phyloP scores from a whole-genome alignment of 1,140 invertebrate species.

The Fopius arisanus region DNA sequence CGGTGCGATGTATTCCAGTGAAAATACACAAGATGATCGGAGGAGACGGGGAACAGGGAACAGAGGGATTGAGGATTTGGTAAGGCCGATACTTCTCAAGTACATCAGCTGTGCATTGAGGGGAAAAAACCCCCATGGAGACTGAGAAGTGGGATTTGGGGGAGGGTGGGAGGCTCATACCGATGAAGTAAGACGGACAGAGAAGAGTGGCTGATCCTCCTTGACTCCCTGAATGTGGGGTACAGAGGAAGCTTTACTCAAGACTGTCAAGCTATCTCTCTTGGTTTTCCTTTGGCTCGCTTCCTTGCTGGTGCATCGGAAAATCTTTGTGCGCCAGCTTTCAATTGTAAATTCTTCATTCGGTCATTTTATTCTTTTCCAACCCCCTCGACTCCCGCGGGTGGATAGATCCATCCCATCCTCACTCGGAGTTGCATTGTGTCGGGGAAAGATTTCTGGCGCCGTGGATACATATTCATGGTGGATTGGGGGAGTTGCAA shows the following conservation, averaged over 20 bases:
- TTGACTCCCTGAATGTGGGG: neutral
- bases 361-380: neutral
- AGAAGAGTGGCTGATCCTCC: neutral
- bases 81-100: neutral
- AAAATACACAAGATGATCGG: neutral
- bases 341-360: slow-evolving; percentile 25
- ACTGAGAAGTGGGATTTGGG: neutral
- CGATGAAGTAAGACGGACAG: neutral
- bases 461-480: slow-evolving; percentile 5
- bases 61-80: neutral
- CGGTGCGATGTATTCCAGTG: neutral
- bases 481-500: slow-evolving; percentile 2
- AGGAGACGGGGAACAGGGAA: neutral
- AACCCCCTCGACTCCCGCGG: neutral
- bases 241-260: neutral
- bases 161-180: neutral
- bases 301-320: neutral
- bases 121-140: neutral
- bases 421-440: slow-evolving; percentile 16
- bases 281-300: neutral
- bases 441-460: slow-evolving; percentile 9
- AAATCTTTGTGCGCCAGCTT: neutral
- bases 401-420: neutral
- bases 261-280: neutral
- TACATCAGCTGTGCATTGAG: neutral